Evolutionary conservation across 2,888 invertebrate species (phyloP).

Genomic region (Therioaphis trifolii): DNA sequence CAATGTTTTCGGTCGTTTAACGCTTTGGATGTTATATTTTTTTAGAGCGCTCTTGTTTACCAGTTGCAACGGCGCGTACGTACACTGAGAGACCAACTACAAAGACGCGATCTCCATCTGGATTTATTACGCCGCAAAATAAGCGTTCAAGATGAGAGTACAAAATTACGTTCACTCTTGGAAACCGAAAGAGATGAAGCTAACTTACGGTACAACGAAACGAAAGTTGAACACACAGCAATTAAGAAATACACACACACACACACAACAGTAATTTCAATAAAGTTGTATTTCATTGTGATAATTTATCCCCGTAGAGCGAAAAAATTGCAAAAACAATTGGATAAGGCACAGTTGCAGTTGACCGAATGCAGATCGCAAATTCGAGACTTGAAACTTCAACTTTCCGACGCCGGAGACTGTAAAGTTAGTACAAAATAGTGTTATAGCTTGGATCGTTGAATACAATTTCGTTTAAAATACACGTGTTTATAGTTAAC

Average conservation of each 20-base stretch:
- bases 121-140: constrained; percentile 89
- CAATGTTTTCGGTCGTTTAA: not conserved
- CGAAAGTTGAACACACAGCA: no score
- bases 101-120: constrained; percentile 89
- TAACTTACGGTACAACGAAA: constrained; percentile 68
- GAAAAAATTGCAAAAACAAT: constrained; percentile 84
- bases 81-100: constrained; percentile 88
- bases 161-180: constrained; percentile 74
- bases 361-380: constrained; percentile 84
- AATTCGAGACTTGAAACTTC: constrained; percentile 85
- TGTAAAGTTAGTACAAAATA: constrained; percentile 76
- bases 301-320: constrained; percentile 70
- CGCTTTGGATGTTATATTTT: constrained; percentile 52
- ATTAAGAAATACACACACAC: no score
- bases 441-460: not conserved
- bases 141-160: constrained; percentile 82
- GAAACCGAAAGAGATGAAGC: constrained; percentile 72
- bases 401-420: constrained; percentile 86
- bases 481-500: constrained; percentile 75
- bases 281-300: no score
- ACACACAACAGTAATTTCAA: no score
- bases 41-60: constrained; percentile 86
- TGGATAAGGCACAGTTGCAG: constrained; percentile 84
- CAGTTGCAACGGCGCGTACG: constrained; percentile 88
- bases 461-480: not conserved